Evolutionary conservation across 2,113 vertebrate genomes (phyloP), one percentile per base, ranked within the genome.

Genomic region (Ammospiza nelsoni): DNA sequence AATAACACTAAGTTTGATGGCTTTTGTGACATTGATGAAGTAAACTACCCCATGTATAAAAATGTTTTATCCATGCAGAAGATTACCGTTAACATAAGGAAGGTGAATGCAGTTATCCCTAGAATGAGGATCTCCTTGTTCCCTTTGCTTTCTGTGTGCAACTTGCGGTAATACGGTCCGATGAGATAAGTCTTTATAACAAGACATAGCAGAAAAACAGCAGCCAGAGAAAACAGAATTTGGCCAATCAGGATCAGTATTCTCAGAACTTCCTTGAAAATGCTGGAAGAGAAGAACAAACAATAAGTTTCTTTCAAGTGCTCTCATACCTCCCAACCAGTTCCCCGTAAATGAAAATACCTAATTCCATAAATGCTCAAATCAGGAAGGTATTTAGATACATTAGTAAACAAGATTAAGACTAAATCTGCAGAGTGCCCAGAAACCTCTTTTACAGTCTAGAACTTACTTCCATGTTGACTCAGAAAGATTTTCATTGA

Each of bases 121-220:
- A 99, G 97, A 89, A 99, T 98, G 73, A 99, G 98, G 94, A 99
- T 99, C 95, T 99, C 99, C 96, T 99, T 99, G 98, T 98, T 99
- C 77, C 99, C 99, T 98, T 98, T 99, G 97, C 99, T 98, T 96
- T 99, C 99, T 11, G 94, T 21, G 12, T 99, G 99, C 67, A 99
- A 97, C 78, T 99, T 99, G 95, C 98, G 99, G 91, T 98, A 99
- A 95, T 98, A 99, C 0, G 99, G 99, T n/a, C 98, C 99, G 59
- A 99, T 98, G 77, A 99, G 97, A 37, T 98, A 98, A 17, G 98
- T 98, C 98, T 98, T 99, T 83, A 99, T 93, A 67, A 99, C 77
- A 77, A 98, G 96, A 96, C 99, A 99, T 16, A 98, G 49, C 73
- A 99, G 97, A 86, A 99, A 97, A 84, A 98, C 99, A 11, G 98